A percentile compares a stretch with the other conserved stretches of the same genome.
phyloP scores from a whole-genome alignment of 2,797 vertebrate species.

The Sphenodon punctatus region DNA sequence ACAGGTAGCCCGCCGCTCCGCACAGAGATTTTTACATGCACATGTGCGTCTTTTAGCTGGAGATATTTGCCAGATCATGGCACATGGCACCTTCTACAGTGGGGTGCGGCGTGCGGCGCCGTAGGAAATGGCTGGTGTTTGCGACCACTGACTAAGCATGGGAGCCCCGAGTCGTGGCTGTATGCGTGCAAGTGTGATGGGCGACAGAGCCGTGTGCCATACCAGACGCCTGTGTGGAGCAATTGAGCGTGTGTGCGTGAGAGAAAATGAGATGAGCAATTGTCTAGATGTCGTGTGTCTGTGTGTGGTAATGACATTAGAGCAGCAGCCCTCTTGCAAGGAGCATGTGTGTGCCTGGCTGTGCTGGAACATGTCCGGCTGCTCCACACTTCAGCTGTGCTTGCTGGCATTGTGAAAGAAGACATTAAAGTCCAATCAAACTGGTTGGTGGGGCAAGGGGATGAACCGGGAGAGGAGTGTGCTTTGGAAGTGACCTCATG shows the following conservation, averaged over 20 bases:
- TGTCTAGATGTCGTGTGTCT: background rate
- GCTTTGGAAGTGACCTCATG: rapidly evolving
- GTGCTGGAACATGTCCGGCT: background rate
- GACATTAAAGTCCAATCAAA: no score
- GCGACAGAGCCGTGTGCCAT: background rate
- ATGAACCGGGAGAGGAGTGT: background rate
- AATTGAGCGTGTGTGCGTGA: background rate
- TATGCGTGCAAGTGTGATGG: background rate
- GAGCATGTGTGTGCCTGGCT: background rate
- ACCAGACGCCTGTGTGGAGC: background rate
- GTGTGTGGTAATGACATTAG: constrained; percentile 18
- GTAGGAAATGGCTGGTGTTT: no score
- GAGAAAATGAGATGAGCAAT: background rate
- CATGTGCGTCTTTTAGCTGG: background rate
- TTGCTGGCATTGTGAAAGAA: background rate
- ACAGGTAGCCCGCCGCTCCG: background rate
- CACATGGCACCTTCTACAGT: no score
- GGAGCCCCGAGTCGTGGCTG: no score
- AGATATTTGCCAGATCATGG: constrained; percentile 10
- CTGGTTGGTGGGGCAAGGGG: background rate
- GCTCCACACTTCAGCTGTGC: background rate
- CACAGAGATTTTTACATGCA: no score
- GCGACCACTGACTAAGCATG: no score
- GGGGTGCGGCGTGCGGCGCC: no score
- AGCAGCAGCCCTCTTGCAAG: background rate